These are phyloP conservation scores for Dicranocentrus wangi DNA, from an alignment of 2,888 invertebrate genomes.

Conservation along the genomic window DNA sequence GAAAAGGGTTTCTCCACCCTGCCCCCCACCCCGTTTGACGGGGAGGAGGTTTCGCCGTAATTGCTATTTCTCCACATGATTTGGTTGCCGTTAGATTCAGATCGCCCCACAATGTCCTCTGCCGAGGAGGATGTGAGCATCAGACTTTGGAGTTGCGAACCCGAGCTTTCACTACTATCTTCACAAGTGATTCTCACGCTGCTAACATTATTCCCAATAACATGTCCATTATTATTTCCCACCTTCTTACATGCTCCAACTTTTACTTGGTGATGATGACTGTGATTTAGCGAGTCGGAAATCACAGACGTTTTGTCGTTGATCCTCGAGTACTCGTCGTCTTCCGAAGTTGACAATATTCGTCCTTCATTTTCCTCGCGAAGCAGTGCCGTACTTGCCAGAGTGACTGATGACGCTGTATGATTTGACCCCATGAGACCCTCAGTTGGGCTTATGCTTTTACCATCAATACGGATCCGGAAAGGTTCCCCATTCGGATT, in stretches of 20 bases:
- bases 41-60: constrained; percentile 67
- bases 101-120: constrained; percentile 48
- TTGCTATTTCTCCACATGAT: constrained; percentile 71
- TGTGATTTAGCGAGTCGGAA: constrained; percentile 70
- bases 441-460: constrained; percentile 32
- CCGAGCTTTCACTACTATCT: constrained; percentile 57
- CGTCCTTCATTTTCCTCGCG: constrained; percentile 55
- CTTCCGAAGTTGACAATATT: constrained; percentile 38
- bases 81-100: constrained; percentile 56
- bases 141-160: constrained; percentile 61
- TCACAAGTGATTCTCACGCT: constrained; percentile 71
- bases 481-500: constrained; percentile 67
- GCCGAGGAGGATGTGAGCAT: constrained; percentile 43
- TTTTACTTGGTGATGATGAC: not conserved
- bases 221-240: not conserved
- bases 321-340: constrained; percentile 65
- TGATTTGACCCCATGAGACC: constrained; percentile 36
- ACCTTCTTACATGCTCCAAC: constrained; percentile 1
- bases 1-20: constrained; percentile 64
- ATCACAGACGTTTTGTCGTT: constrained; percentile 65
- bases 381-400: constrained; percentile 22
- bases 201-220: constrained; percentile 63
- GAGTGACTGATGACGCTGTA: not conserved
- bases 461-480: constrained; percentile 66
- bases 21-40: constrained; percentile 15